Percentiles rank a stretch among this genome's conserved stretches.
Evolutionary conservation across 2,888 invertebrate genomes (phyloP).

Genomic region (Calliscelio sp.): DNA sequence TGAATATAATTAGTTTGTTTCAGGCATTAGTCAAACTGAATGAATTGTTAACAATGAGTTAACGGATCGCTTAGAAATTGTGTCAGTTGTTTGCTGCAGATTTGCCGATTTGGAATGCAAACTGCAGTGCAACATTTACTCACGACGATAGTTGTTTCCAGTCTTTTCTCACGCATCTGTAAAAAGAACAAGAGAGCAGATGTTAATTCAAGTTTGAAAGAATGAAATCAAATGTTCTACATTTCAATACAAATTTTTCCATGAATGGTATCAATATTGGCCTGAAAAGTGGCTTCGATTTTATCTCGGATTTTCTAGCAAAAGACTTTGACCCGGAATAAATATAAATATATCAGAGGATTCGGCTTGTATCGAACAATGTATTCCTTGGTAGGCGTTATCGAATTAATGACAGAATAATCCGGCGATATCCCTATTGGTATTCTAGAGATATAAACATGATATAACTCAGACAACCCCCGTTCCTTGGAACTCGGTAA

Average conservation of each 20-base stretch:
- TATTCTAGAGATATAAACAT: conserved; percentile 58
- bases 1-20: conserved; percentile 32
- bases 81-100: not conserved
- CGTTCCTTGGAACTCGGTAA: conserved; percentile 9
- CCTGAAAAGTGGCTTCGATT: no score
- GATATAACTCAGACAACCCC: conserved; percentile 41
- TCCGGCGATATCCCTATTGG: conserved; percentile 44
- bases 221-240: no score
- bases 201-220: no score
- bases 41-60: conserved; percentile 25
- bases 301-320: not conserved
- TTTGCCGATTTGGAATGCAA: no score
- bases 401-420: conserved; percentile 58
- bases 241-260: no score
- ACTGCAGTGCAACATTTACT: conserved; percentile 3
- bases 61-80: conserved; percentile 29
- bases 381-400: conserved; percentile 36
- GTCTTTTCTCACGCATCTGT: conserved; percentile 59
- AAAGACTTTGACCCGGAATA: conserved; percentile 19
- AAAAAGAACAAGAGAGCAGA: conserved; percentile 6
- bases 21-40: not conserved
- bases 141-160: conserved; percentile 33
- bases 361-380: conserved; percentile 27
- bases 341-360: conserved; percentile 42
- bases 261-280: no score